Percentiles rank a stretch among this genome's conserved stretches.
Conservation (phyloP, 2,797 vertebrate genomes). For the Amblyopsis hoosieri region DNA sequence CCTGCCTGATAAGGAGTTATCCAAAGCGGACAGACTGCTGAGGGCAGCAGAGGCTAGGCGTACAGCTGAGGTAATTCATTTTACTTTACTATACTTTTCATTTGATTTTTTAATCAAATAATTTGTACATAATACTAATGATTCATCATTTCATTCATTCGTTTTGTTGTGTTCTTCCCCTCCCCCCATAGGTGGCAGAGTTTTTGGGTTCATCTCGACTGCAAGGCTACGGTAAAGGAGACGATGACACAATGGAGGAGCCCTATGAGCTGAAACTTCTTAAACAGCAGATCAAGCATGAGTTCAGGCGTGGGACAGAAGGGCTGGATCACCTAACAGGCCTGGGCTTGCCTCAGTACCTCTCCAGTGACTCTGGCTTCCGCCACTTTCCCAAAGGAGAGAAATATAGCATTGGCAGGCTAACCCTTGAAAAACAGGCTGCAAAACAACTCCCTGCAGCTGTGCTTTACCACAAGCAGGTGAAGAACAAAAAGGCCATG, state of each 20-base stretch:
- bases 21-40: slow-evolving; percentile 92
- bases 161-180: neutral
- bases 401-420: slow-evolving; percentile 96
- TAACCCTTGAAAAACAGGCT: slow-evolving; percentile 98
- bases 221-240: slow-evolving; percentile 91
- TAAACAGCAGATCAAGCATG: slow-evolving; percentile 98
- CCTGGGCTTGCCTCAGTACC: slow-evolving; percentile 91
- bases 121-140: neutral
- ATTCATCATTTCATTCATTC: neutral
- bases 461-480: slow-evolving; percentile 95
- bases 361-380: slow-evolving; percentile 89
- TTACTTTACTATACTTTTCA: neutral
- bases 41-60: slow-evolving; percentile 88
- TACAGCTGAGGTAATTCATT: slow-evolving; percentile 82
- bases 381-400: slow-evolving; percentile 96
- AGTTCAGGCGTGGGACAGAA: slow-evolving; percentile 94
- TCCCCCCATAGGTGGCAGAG: slow-evolving; percentile 81
- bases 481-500: slow-evolving; percentile 93
- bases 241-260: slow-evolving; percentile 98
- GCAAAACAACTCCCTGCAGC: slow-evolving; percentile 96
- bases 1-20: slow-evolving; percentile 92
- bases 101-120: neutral
- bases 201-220: slow-evolving; percentile 89
- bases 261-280: slow-evolving; percentile 97
- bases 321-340: slow-evolving; percentile 90